Percentiles rank a stretch among this genome's conserved stretches.
Conservation (phyloP, 2,888 invertebrate species). For the Polia nebulosa region DNA sequence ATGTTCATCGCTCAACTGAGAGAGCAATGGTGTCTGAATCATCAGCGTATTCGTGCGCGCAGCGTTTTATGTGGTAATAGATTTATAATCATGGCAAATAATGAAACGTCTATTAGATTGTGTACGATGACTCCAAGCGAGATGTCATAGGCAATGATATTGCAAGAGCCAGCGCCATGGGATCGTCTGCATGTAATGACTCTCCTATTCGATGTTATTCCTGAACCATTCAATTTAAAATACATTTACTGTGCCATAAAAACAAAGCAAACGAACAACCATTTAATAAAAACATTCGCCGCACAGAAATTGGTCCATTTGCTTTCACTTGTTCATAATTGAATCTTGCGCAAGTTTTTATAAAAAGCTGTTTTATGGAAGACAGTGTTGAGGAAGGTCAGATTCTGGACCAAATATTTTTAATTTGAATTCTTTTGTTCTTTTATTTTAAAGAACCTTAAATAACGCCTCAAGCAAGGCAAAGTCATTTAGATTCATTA, state of each 20-base stretch:
- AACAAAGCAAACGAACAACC: constrained; percentile 40
- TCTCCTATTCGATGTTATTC: constrained; percentile 19
- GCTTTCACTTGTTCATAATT: constrained; percentile 61
- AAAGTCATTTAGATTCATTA: constrained; percentile 50
- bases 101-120: constrained; percentile 49
- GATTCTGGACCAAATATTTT: constrained; percentile 50
- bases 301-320: constrained; percentile 42
- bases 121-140: constrained; percentile 33
- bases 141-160: constrained; percentile 39
- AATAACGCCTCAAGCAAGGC: constrained; percentile 11
- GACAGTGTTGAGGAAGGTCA: constrained; percentile 64
- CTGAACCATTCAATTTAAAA: constrained; percentile 59
- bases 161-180: constrained; percentile 31
- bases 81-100: constrained; percentile 52
- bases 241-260: constrained; percentile 46
- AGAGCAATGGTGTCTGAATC: constrained; percentile 41
- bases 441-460: constrained; percentile 18
- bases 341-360: constrained; percentile 46
- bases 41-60: background rate
- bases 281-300: constrained; percentile 45
- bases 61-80: constrained; percentile 37
- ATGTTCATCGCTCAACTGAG: constrained; percentile 11
- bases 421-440: background rate
- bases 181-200: constrained; percentile 28
- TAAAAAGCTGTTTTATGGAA: constrained; percentile 46